Base-by-base conservation (phyloP, 2,113 vertebrate genomes). In the Proterorhinus semilunaris region DNA sequence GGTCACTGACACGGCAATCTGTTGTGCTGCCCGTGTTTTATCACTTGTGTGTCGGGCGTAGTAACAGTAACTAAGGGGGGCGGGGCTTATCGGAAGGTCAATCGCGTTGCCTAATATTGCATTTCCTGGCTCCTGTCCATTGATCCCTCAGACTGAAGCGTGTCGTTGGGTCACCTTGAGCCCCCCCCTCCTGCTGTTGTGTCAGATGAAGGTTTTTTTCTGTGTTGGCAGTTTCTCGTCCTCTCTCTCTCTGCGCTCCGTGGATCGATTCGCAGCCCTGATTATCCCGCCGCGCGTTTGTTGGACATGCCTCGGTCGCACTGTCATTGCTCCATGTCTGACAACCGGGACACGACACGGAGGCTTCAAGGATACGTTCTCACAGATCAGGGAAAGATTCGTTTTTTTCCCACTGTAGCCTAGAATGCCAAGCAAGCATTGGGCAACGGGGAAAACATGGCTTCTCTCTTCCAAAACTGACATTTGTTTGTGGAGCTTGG, bases 261-360 rank as follows among this genome's bases (percentile, higher is more conserved):
- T 16, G 15, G 74, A 83, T 84, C 80, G 66, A 79, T 87, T 75
- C 47, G 27, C 66, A 57, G 75, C 68, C 58, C 69, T 72, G 72
- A 79, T 84, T 84, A 86, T 83, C 76, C 79, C 73, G 1, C 47
- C 8, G 48, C 67, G 74, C 61, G 54, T 81, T 74, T 81, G 72
- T 71, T 69, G 66, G 65, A 74, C 82, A 78, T 72, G 45, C 49
- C 53, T 85, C 53, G 57, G 68, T 75, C 79, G 73, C 59, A 12
- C 63, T 72, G 74, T 76, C 75, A 65, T 81, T 58, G 75, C 8
- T 59, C 13, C 16, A 0, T 50, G 54, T 7, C 55, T 50, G 63
- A 21, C 17, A 50, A 58, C 27, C 13, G 10, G 55, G 55, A 12
- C 55, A 66, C 44, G 13, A 11, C 16, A 51, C 52, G 5, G 1